Base-by-base conservation (phyloP, 2,888 invertebrate genomes). In the Tenthredo amoena region DNA sequence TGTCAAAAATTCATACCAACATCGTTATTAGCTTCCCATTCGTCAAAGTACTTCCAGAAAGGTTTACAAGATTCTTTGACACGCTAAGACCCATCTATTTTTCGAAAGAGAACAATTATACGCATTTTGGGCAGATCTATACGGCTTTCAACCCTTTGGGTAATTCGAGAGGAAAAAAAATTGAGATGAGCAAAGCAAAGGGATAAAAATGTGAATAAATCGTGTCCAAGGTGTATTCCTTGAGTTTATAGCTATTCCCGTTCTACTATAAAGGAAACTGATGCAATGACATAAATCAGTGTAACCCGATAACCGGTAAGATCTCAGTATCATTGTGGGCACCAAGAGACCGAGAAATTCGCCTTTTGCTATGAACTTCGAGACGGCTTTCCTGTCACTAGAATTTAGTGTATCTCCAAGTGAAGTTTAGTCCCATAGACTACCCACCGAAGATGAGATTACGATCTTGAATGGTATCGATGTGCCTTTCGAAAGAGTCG, bases 391-490 rank as follows among this genome's bases (percentile, higher is more conserved):
- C 18, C 31, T 77, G 77, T 77, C 77, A 77, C 26, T 55, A 77
- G 37, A 55, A 77, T 77, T 77, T 55, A 77, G 77, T 77, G 77
- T 77, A 55, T 77, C 26, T 55, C 50, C 34, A 18, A 77, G 77
- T 31, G 12, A 34, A 77, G 77, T 55, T 43, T 21, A 21, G 43
- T 21, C 21, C 43, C 43, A 21, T 26, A 74, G 15, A 74, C 72
- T 74, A 40, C 37, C 72, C 40, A n/a, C 40, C 26, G 10, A 55
- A 50, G 55, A 40, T 18, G 77, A 77, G 77, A 77, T 77, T 77
- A 77, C 77, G 26, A 77, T 77, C 77, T 77, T 31, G 77, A 77
- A 55, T 77, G 50, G 77, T 55, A 77, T 55, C 77, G n/a, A 77
- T 77, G 72, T 31, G 21, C 37, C 71, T 76, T 47, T 76, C 47